phyloP scores from a whole-genome alignment of 2,797 vertebrate genomes.

The Lithobates pipiens region DNA sequence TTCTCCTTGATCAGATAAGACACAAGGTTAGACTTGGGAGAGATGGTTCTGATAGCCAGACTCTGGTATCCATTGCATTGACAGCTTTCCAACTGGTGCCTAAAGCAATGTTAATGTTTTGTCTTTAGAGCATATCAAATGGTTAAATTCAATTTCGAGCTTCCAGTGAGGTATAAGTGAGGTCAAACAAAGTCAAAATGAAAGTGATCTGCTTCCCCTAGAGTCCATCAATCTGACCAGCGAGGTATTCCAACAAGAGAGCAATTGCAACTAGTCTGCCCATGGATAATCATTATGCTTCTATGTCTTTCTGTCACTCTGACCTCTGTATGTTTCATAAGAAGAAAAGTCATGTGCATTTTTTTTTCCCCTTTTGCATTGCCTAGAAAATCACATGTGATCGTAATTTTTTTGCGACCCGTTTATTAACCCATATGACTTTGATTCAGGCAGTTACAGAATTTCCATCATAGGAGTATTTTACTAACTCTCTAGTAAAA shows the following conservation, averaged over 20 bases:
- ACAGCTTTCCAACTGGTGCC: conserved; percentile 45
- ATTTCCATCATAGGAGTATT: conserved; percentile 19
- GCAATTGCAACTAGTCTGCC: conserved; percentile 18
- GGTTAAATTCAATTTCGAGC: conserved; percentile 54
- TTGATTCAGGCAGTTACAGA: background rate
- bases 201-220: conserved; percentile 51
- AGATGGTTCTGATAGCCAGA: conserved; percentile 36
- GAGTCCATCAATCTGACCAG: conserved; percentile 35
- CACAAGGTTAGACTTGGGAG: conserved; percentile 30
- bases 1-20: conserved; percentile 50
- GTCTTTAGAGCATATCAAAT: conserved; percentile 56
- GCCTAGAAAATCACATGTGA: background rate
- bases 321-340: background rate
- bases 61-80: conserved; percentile 49
- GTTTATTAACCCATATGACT: background rate
- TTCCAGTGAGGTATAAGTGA: conserved; percentile 28
- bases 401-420: background rate
- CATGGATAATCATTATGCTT: background rate
- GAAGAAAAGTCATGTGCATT: background rate
- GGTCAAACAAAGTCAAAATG: conserved; percentile 57
- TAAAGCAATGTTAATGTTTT: conserved; percentile 49
- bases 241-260: conserved; percentile 12
- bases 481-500: background rate
- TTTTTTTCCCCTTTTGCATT: background rate
- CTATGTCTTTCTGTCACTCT: conserved; percentile 31